Conservation (phyloP, 2,113 vertebrate genomes). For the Climacteris rufus region DNA sequence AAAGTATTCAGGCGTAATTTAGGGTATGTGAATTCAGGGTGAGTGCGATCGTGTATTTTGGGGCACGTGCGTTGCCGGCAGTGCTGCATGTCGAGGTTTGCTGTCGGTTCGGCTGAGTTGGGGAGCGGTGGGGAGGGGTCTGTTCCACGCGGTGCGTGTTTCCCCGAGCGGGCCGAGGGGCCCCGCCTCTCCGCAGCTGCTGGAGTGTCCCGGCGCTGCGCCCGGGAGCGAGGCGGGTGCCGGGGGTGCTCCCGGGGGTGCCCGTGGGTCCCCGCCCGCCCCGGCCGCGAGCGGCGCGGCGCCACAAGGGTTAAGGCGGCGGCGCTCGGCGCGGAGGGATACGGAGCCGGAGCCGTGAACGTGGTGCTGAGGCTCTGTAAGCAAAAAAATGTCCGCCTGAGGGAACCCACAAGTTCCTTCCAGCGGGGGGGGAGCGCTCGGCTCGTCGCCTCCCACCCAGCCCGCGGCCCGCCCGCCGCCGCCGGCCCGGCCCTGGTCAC, state of each 20-base stretch:
- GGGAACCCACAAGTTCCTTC: conserved; percentile 91
- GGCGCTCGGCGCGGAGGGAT: conserved; percentile 88
- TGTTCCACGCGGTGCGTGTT: neutral
- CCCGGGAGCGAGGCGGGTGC: neutral
- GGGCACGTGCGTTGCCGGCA: neutral
- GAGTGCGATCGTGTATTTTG: fast-evolving
- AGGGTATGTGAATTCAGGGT: neutral
- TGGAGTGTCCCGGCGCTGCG: neutral
- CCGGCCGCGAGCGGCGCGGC: neutral
- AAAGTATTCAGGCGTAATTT: neutral
- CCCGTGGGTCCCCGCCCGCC: neutral
- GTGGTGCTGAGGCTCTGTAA: conserved; percentile 85
- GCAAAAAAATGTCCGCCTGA: conserved; percentile 98
- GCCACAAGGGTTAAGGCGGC: conserved; percentile 66
- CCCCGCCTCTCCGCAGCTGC: neutral
- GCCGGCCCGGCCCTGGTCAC: conserved; percentile 37
- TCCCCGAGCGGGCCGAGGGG: neutral
- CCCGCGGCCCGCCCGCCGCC: conserved; percentile 26
- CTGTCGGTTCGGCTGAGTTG: neutral
- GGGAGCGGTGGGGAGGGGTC: neutral
- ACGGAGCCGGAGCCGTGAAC: conserved; percentile 75
- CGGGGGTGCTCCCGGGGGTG: too few species aligned
- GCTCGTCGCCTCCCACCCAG: conserved; percentile 41
- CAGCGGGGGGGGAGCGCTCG: conserved; percentile 75
- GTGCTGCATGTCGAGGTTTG: neutral